phyloP scores from a whole-genome alignment of 2,888 invertebrate genomes.

The Drosophila multiciliata region DNA sequence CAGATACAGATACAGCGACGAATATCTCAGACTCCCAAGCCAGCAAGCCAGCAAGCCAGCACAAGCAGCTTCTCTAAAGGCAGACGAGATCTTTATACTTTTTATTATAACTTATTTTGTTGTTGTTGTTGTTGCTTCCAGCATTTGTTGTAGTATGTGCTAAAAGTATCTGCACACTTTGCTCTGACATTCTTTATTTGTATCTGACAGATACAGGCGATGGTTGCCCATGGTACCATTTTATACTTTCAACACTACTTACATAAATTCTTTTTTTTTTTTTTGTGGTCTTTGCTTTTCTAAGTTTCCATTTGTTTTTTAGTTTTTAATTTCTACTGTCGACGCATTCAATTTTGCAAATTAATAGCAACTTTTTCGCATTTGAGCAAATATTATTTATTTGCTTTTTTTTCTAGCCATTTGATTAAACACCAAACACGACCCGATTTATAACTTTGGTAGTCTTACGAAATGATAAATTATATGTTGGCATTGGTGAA shows the following conservation, averaged over 20 bases:
- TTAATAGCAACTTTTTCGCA: constrained; percentile 1
- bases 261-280: constrained; percentile 21
- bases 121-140: constrained; percentile 10
- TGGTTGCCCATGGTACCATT: constrained; percentile 34
- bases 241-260: constrained; percentile 13
- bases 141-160: constrained; percentile 41
- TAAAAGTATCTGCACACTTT: constrained; percentile 49
- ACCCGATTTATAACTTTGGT: constrained; percentile 22
- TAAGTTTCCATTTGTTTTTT: constrained; percentile 2
- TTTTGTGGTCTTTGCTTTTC: background rate
- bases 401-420: background rate
- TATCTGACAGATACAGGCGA: constrained; percentile 20
- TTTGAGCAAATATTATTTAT: no score
- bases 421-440: constrained; percentile 47
- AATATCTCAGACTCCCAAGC: constrained; percentile 18
- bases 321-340: constrained; percentile 17
- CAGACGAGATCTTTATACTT: constrained; percentile 53
- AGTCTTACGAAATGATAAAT: constrained; percentile 1
- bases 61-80: constrained; percentile 40
- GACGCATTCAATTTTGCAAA: constrained; percentile 18
- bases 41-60: constrained; percentile 1
- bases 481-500: background rate
- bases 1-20: constrained; percentile 38
- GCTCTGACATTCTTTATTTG: constrained; percentile 23
- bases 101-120: constrained; percentile 42